Percentiles rank a stretch among this genome's conserved stretches.
These are phyloP conservation scores for Odontomachus brunneus DNA, from an alignment of 1,140 invertebrate genomes.

Conservation along the genomic window DNA sequence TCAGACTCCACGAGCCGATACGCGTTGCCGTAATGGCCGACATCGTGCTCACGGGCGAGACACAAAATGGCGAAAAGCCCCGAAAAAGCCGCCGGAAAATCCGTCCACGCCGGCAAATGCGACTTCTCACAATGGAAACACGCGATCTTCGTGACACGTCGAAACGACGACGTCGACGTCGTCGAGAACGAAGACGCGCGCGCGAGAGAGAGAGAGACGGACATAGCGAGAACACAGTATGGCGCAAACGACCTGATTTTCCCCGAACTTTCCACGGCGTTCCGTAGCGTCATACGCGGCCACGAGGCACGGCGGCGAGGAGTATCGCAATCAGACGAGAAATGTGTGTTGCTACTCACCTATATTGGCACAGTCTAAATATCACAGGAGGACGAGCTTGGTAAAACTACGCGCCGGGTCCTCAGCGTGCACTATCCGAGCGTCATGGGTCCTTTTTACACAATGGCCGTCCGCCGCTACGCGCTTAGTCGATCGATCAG, in stretches of 20 bases:
- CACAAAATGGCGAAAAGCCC: conserved; percentile 84
- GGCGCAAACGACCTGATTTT: conserved; percentile 71
- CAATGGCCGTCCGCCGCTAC: conserved; percentile 80
- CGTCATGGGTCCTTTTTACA: conserved; percentile 82
- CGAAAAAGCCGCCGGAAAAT: conserved; percentile 73
- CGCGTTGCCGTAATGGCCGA: conserved; percentile 82
- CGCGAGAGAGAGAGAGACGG: neutral
- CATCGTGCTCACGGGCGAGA: conserved; percentile 76
- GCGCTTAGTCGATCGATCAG: conserved; percentile 80
- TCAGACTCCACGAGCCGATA: conserved; percentile 67
- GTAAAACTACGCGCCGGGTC: conserved; percentile 83
- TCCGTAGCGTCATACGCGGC: no score
- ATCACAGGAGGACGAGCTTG: conserved; percentile 84
- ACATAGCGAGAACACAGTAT: conserved; percentile 45
- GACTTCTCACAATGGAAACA: neutral
- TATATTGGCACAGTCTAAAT: conserved; percentile 84
- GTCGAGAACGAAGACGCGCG: neutral
- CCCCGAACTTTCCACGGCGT: conserved; percentile 43
- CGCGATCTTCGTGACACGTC: neutral
- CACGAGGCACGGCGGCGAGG: neutral
- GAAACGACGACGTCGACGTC: no score
- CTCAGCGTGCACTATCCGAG: conserved; percentile 83
- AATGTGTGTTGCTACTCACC: conserved; percentile 75
- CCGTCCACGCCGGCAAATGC: neutral
- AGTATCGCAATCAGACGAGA: neutral